Conservation (phyloP, 2,888 invertebrate species). For the Sphaeridia pumilis region DNA sequence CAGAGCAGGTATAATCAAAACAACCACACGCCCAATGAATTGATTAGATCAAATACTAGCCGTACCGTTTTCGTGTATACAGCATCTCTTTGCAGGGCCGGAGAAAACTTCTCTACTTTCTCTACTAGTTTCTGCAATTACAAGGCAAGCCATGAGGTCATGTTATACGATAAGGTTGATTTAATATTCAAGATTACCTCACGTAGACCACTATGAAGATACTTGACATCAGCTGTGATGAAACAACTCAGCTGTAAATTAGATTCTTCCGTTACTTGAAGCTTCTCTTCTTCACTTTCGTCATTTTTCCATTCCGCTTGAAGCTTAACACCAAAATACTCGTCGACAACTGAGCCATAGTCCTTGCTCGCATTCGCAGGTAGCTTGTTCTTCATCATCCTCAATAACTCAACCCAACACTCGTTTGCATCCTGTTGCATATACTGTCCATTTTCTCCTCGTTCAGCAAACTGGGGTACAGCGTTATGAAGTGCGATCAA, state of each 20-base stretch:
- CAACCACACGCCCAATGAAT: too few relatives aligned
- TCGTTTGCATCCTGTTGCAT: slow-evolving; percentile 58
- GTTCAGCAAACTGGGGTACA: slow-evolving; percentile 88
- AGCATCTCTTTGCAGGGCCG: slow-evolving; percentile 75
- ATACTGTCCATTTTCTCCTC: slow-evolving; percentile 68
- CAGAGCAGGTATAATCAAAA: too few relatives aligned
- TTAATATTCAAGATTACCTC: too few relatives aligned
- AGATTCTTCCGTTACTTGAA: slow-evolving; percentile 61
- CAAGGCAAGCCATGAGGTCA: too few relatives aligned
- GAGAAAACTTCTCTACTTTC: slow-evolving; percentile 75
- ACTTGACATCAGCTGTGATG: slow-evolving; percentile 89
- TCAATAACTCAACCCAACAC: slow-evolving; percentile 81
- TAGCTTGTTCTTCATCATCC: slow-evolving; percentile 78
- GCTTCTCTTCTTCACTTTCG: slow-evolving; percentile 73
- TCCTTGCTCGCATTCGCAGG: slow-evolving; percentile 43
- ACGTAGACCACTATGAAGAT: slow-evolving; percentile 84
- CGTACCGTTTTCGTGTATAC: slow-evolving; percentile 79
- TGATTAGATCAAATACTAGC: not conserved
- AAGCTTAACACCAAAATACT: slow-evolving; percentile 84
- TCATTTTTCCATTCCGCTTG: slow-evolving; percentile 80
- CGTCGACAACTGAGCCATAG: slow-evolving; percentile 68
- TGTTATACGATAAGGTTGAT: too few relatives aligned
- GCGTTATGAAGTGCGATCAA: slow-evolving; percentile 70
- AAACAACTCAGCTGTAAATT: slow-evolving; percentile 96
- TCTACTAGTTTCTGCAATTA: slow-evolving; percentile 62